Evolutionary conservation across 2,888 invertebrate genomes (phyloP).

Genomic region (Conops quadrifasciatus): DNA sequence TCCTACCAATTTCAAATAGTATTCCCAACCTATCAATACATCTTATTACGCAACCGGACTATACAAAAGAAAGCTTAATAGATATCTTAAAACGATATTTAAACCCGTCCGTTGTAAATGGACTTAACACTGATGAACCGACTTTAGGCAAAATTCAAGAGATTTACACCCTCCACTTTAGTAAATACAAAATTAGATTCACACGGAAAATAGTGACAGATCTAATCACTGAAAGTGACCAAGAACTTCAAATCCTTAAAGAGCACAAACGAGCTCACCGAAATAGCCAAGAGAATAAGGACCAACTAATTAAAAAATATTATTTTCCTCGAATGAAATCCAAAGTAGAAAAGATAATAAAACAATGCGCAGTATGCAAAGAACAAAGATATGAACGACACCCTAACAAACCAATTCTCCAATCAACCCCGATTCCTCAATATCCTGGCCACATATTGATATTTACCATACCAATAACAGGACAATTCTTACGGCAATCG

Average conservation of each 20-base stretch:
- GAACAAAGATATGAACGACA: constrained; percentile 41
- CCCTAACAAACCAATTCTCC: constrained; percentile 38
- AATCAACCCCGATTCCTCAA: constrained; percentile 40
- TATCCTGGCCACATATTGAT: constrained; percentile 42
- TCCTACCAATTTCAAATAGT: constrained; percentile 37
- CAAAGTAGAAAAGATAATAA: constrained; percentile 32
- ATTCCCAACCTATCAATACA: too few species aligned
- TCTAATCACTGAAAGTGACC: constrained; percentile 19
- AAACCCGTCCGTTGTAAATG: constrained; percentile 28
- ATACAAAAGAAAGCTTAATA: background rate
- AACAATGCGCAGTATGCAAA: constrained; percentile 36
- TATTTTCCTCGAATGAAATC: constrained; percentile 33
- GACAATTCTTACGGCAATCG: too few species aligned
- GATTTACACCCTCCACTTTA: constrained; percentile 30
- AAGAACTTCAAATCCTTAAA: constrained; percentile 29
- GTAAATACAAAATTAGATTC: constrained; percentile 35
- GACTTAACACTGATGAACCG: constrained; percentile 17
- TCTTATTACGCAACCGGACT: too few species aligned
- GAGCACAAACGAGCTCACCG: constrained; percentile 32
- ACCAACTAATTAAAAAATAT: constrained; percentile 30
- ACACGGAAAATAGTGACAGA: constrained; percentile 30
- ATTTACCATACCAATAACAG: constrained; percentile 40
- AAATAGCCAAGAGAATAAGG: constrained; percentile 39
- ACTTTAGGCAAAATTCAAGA: constrained; percentile 29
- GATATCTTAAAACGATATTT: constrained; percentile 11